Evolutionary conservation across 2,113 vertebrate species (phyloP), one percentile per base, ranked within the genome.

Genomic region (Peucedramus taeniatus): DNA sequence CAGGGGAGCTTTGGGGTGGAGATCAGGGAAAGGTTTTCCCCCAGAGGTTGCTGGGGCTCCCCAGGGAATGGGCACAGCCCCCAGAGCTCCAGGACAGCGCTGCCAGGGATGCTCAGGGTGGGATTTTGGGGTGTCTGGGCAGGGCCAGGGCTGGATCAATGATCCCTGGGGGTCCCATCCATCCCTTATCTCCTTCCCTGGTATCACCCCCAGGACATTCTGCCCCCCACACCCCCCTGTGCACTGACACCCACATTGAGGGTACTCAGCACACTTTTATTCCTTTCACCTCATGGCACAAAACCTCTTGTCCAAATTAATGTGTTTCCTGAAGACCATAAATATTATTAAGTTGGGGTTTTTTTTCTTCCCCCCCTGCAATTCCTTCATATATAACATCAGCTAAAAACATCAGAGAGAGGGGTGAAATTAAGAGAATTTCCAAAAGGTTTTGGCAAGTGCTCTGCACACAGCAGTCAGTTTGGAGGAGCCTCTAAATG

Each of bases 371-470:
- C 19, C 27, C 4, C 60, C 26, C 57, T 47, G 14, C 51, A 59
- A 59, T 50, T 54, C 68, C 26, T 50, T 90, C 80, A 47, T 23
- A 11, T 10, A 1, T 27, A 87, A 64, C 87, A 90, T 93, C 94
- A 93, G 90, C 53, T 93, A 94, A 94, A 95, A 87, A 40, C 82
- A 93, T 87, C 92, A 95, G 87, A 70, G 84, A 1, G 22, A 82
- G 54, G 51, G 64, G 56, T 59, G 82, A 95, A 79, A 59, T 4
- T 0, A 71, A 91, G 30, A 75, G 53, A 65, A 84, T 47, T 91
- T 96, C 84, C 95, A 87, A 39, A 39, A 51, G 89, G 82, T 45
- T 78, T 83, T 84, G 94, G 95, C 87, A 89, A 89, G 53, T 7
- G 27, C n/a, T 31, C 13, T 33, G 63, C 70, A 53, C 4, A 7